phyloP scores from a whole-genome alignment of 2,113 vertebrate genomes.

The Lampris megalopsis region DNA sequence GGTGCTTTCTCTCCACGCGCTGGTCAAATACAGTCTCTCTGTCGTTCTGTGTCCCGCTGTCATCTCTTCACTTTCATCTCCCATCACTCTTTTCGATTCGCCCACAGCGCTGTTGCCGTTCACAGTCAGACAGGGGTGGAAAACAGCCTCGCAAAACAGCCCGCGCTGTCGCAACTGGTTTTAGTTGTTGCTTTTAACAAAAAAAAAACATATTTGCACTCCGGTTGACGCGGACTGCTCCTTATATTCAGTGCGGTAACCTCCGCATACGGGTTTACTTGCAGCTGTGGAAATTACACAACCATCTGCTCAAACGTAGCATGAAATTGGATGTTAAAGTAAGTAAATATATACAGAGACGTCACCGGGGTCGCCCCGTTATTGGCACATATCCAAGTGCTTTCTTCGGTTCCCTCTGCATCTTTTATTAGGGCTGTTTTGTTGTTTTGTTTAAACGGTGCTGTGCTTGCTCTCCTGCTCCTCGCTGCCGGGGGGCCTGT shows the following conservation, averaged over 20 bases:
- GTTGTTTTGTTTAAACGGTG: neutral
- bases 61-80: conserved; percentile 43
- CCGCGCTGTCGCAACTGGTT: neutral
- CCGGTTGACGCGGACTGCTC: neutral
- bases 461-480: neutral
- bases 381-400: neutral
- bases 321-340: neutral
- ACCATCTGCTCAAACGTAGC: neutral
- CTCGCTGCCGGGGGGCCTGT: neutral
- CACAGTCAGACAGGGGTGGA: too few species aligned
- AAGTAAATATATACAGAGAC: neutral
- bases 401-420: neutral
- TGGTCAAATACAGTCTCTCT: conserved; percentile 69
- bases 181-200: neutral
- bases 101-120: neutral
- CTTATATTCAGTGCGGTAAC: too few species aligned
- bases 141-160: too few species aligned
- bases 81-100: conserved; percentile 58
- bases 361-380: too few species aligned
- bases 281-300: too few species aligned
- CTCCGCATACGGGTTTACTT: too few species aligned
- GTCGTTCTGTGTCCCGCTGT: conserved; percentile 1
- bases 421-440: neutral
- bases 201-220: neutral
- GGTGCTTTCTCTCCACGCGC: conserved; percentile 58